A percentile compares a stretch with the other conserved stretches of the same genome.
phyloP scores from a whole-genome alignment of 1,140 invertebrate genomes.

The Pseudomyrmex cubaensis region DNA sequence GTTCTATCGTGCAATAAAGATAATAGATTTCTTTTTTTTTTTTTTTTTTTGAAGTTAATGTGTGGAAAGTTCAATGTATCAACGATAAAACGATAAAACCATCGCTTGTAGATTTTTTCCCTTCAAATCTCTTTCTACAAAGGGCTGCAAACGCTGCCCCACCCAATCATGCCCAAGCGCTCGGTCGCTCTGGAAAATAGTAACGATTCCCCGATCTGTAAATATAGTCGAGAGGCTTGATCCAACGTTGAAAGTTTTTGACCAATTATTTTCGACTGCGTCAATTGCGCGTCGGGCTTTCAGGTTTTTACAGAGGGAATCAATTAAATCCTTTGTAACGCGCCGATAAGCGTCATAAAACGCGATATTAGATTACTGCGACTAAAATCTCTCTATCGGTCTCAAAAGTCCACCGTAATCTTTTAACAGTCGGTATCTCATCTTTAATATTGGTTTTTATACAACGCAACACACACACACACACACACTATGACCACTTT shows the following conservation, averaged over 20 bases:
- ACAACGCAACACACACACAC: background rate
- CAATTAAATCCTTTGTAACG: conserved; percentile 47
- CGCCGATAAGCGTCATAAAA: conserved; percentile 50
- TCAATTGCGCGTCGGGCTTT: conserved; percentile 39
- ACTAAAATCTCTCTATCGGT: conserved; percentile 33
- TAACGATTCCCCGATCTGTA: background rate
- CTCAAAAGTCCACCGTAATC: conserved; percentile 29
- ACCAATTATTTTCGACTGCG: conserved; percentile 30
- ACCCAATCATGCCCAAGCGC: background rate
- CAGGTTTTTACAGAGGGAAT: conserved; percentile 48
- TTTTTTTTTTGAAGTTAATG: no score
- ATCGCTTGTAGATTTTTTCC: background rate
- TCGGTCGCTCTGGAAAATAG: background rate
- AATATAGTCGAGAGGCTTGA: conserved; percentile 29
- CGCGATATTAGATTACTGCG: conserved; percentile 21
- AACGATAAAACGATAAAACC: background rate
- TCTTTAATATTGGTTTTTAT: conserved; percentile 2
- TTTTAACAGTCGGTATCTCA: background rate
- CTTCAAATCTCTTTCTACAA: background rate
- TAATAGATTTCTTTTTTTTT: no score
- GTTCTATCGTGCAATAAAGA: no score
- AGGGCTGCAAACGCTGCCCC: background rate
- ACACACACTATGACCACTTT: background rate
- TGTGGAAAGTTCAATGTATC: no score
- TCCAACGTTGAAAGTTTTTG: conserved; percentile 30